Evolutionary conservation across 1,140 invertebrate genomes (phyloP).

Genomic region (Venturia canescens): DNA sequence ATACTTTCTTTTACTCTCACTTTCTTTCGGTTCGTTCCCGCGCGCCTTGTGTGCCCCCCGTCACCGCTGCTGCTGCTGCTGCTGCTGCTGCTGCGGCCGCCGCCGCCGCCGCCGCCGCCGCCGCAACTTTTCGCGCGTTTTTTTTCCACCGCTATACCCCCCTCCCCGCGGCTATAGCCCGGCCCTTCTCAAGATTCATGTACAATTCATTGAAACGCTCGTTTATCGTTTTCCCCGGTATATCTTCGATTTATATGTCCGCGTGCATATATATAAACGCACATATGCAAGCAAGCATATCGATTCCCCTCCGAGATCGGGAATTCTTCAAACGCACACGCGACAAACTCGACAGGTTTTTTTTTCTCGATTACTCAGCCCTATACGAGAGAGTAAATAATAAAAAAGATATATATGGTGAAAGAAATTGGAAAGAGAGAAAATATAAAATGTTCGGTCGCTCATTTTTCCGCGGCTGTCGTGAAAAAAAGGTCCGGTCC

Average conservation of each 20-base stretch:
- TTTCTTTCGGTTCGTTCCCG: slow-evolving; percentile 30
- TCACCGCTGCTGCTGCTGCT: not conserved
- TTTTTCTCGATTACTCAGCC: not conserved
- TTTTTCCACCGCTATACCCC: not conserved
- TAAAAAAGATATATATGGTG: no score
- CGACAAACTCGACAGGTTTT: slow-evolving; percentile 49
- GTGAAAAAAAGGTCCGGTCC: no score
- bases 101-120: not conserved
- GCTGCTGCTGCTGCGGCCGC: not conserved
- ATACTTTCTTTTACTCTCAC: slow-evolving; percentile 20
- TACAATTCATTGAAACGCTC: slow-evolving; percentile 41
- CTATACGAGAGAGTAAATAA: no score
- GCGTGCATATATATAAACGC: not conserved
- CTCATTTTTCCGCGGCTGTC: no score
- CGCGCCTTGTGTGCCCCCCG: not conserved
- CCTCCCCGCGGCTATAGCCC: no score
- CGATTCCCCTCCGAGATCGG: slow-evolving; percentile 38
- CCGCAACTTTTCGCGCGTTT: slow-evolving; percentile 38
- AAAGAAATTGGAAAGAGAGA: slow-evolving; percentile 56
- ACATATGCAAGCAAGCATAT: no score
- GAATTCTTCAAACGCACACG: slow-evolving; percentile 18
- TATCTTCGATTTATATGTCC: not conserved
- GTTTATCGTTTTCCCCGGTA: slow-evolving; percentile 25
- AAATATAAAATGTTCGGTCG: no score
- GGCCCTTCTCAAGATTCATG: slow-evolving; percentile 18